Evolutionary conservation across 2,113 vertebrate species (phyloP), one percentile per base, ranked within the genome.

Genomic region (Labeo rohita): DNA sequence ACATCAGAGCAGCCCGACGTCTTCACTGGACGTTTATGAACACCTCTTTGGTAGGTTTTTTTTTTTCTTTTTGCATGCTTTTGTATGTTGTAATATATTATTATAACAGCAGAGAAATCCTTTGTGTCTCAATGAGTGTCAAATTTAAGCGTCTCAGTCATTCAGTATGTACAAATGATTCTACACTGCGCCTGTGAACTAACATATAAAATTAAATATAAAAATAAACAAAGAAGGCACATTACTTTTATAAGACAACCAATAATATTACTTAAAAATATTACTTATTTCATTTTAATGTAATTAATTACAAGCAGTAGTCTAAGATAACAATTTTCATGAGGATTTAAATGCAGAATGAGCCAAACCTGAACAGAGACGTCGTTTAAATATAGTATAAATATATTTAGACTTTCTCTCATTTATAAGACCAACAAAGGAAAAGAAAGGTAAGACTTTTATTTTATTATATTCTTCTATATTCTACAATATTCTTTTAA

Each of bases 381-480:
- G 1, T 34, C 13, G 13, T 68, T 12, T 68, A 16, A 36, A 36
- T 54, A 54, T 16, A 1, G 0, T n/a, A n/a, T n/a, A 54, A 16
- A 49, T 49, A 12, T 54, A 18, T 54, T n/a, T 56, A 8, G 18
- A 59, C 6, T 65, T 16, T 73, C 39, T 72, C 68, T 72, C 16
- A 45, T 72, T 72, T 21, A 21, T 5, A 63, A 84, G 28, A 28
- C 8, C 50, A 66, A 16, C n/a, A 84, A 84, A 76, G 15, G n/a
- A 9, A 89, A 34, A 85, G 50, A 52, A 85, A 21, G 79, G 52
- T 92, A 94, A 94, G 92, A 95, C 92, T 91, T 92, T 87, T 84
- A 72, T 91, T 88, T 90, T 87, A 87, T 84, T 92, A 87, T 88
- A 70, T 84, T 85, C 75, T 88, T 86, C 87, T 91, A 92, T 87